phyloP scores from a whole-genome alignment of 2,888 invertebrate species.

The Cheilosia urbana region DNA sequence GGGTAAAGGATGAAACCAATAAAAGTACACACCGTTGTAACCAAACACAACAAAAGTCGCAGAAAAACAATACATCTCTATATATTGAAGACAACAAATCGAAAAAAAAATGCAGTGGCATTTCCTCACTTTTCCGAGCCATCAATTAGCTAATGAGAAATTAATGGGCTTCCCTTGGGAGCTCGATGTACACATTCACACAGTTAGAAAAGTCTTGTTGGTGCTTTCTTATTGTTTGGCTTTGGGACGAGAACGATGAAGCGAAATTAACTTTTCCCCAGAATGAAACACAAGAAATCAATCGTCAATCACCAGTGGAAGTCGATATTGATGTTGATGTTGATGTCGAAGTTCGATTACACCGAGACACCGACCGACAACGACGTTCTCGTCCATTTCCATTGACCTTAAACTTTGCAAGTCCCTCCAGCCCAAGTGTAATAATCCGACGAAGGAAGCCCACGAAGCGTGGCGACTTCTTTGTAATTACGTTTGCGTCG shows the following conservation, averaged over 20 bases:
- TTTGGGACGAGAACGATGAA: conserved; percentile 4
- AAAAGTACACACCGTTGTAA: conserved; percentile 22
- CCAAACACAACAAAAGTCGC: conserved; percentile 10
- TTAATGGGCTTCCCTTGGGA: conserved; percentile 55
- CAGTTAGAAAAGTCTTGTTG: conserved; percentile 6
- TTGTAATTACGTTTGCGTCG: conserved; percentile 59
- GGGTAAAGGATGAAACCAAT: conserved; percentile 62
- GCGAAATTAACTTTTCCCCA: conserved; percentile 36
- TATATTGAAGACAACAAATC: background rate
- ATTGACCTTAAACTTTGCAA: conserved; percentile 59
- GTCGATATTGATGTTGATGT: background rate
- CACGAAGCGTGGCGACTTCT: conserved; percentile 63
- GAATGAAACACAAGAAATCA: conserved; percentile 40
- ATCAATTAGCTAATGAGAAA: conserved; percentile 67
- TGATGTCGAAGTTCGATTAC: conserved; percentile 45
- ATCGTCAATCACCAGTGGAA: conserved; percentile 37
- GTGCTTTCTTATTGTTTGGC: conserved; percentile 23
- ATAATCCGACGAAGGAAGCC: conserved; percentile 19
- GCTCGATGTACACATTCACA: background rate
- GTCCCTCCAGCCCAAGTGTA: conserved; percentile 6
- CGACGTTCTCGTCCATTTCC: conserved; percentile 1
- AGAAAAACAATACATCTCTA: background rate
- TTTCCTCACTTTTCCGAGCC: conserved; percentile 57
- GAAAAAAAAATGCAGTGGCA: conserved; percentile 51
- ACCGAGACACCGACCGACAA: conserved; percentile 5